phyloP scores from a whole-genome alignment of 1,140 invertebrate species.

The Nymphalis io region DNA sequence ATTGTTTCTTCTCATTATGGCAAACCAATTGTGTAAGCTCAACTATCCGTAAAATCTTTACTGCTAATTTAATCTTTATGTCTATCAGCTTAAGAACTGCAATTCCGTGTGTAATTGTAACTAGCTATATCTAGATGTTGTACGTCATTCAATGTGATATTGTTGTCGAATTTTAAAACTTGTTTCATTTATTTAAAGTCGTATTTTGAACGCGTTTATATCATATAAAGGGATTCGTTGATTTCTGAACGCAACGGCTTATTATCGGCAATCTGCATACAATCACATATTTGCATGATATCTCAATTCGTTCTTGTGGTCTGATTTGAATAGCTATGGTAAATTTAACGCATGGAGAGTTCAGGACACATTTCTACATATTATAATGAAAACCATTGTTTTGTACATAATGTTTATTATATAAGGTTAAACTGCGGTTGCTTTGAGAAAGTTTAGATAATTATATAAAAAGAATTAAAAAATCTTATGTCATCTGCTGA shows the following conservation, averaged over 20 bases:
- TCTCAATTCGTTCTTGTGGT: slow-evolving; percentile 71
- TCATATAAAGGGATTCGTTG: slow-evolving; percentile 34
- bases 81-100: slow-evolving; percentile 13
- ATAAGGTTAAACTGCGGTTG: slow-evolving; percentile 3
- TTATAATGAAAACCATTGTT: slow-evolving; percentile 24
- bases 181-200: slow-evolving; percentile 17
- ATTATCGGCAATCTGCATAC: slow-evolving; percentile 76
- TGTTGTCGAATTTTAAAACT: slow-evolving; percentile 9
- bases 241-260: slow-evolving; percentile 53
- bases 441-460: neutral
- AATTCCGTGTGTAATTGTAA: slow-evolving; percentile 1
- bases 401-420: neutral
- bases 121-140: neutral
- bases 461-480: neutral
- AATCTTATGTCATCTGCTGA: no score
- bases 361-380: neutral
- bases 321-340: slow-evolving; percentile 62
- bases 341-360: slow-evolving; percentile 59
- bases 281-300: slow-evolving; percentile 78
- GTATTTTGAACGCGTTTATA: slow-evolving; percentile 21
- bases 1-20: slow-evolving; percentile 77
- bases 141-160: neutral
- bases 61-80: slow-evolving; percentile 22
- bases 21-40: slow-evolving; percentile 54
- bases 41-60: slow-evolving; percentile 10